Evolutionary conservation across 92 coral and sea anemone genomes (phyloP).

Genomic region (Virgularia gustaviana): DNA sequence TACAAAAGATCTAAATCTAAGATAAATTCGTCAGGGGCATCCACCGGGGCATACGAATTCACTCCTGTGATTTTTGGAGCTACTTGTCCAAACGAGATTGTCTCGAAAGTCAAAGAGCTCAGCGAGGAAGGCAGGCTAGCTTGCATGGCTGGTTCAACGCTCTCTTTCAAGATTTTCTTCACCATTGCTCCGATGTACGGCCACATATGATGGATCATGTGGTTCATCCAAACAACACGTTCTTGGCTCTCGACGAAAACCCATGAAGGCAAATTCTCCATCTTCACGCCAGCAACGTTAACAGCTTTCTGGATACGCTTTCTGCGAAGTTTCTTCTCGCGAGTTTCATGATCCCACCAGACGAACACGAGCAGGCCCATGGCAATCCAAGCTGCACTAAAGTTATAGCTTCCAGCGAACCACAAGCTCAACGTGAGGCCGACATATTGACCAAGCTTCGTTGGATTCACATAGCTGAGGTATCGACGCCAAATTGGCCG

Average conservation of each 20-base stretch:
- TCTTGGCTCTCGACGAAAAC: slow-evolving; percentile 80
- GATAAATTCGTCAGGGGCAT: slow-evolving; percentile 63
- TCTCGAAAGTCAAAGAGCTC: slow-evolving; percentile 76
- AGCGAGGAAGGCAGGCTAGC: slow-evolving; percentile 77
- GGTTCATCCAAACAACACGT: slow-evolving; percentile 84
- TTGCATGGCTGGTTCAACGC: slow-evolving; percentile 94
- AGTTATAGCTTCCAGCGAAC: slow-evolving; percentile 87
- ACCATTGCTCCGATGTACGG: slow-evolving; percentile 95
- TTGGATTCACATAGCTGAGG: slow-evolving; percentile 1
- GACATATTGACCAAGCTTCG: slow-evolving; percentile 52
- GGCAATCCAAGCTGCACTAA: slow-evolving; percentile 95
- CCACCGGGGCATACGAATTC: slow-evolving; percentile 54
- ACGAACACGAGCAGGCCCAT: slow-evolving; percentile 84
- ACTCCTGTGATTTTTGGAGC: slow-evolving; percentile 78
- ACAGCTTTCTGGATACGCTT: slow-evolving; percentile 71
- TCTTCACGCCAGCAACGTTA: slow-evolving; percentile 69
- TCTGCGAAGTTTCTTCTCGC: slow-evolving; percentile 71
- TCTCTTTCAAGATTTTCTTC: slow-evolving; percentile 75
- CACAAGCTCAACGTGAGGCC: slow-evolving; percentile 74
- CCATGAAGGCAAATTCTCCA: slow-evolving; percentile 86
- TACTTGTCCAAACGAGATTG: slow-evolving; percentile 79
- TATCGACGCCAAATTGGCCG: slow-evolving; percentile 27
- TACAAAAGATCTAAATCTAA: slow-evolving; percentile 80
- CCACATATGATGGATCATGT: slow-evolving; percentile 95
- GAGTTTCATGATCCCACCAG: slow-evolving; percentile 83